Conservation (phyloP, 1,140 invertebrate species). For the Drosophila ananassae region DNA sequence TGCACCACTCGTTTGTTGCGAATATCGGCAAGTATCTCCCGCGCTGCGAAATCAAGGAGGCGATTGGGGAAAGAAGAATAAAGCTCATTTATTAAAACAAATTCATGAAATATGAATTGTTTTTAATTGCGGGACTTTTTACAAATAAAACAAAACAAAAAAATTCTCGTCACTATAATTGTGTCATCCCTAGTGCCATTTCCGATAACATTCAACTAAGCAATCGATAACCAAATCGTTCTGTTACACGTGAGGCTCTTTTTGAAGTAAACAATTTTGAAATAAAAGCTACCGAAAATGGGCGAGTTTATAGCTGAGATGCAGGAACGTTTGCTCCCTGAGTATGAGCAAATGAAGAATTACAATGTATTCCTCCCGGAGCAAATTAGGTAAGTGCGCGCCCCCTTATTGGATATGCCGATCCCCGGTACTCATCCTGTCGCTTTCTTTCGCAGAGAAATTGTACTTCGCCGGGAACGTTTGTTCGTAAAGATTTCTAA, state of each 20-base stretch:
- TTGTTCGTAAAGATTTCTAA: constrained; percentile 61
- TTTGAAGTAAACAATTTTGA: constrained; percentile 48
- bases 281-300: constrained; percentile 37
- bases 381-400: constrained; percentile 60
- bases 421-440: neutral
- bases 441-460: constrained; percentile 48
- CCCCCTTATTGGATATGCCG: neutral
- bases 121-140: neutral
- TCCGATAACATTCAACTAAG: neutral
- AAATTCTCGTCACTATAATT: too few relatives aligned
- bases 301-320: constrained; percentile 73
- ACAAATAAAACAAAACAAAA: neutral
- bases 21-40: constrained; percentile 4
- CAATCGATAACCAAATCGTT: constrained; percentile 25
- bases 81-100: neutral
- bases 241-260: constrained; percentile 37
- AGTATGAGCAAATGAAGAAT: constrained; percentile 73
- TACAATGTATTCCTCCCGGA: constrained; percentile 67
- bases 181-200: neutral
- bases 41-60: too few relatives aligned
- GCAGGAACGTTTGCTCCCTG: constrained; percentile 76
- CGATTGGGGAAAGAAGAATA: neutral
- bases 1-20: constrained; percentile 1
- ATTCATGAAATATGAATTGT: neutral
- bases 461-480: constrained; percentile 60